Conservation (phyloP, 1,140 invertebrate species). For the Diachasma alloeum region DNA sequence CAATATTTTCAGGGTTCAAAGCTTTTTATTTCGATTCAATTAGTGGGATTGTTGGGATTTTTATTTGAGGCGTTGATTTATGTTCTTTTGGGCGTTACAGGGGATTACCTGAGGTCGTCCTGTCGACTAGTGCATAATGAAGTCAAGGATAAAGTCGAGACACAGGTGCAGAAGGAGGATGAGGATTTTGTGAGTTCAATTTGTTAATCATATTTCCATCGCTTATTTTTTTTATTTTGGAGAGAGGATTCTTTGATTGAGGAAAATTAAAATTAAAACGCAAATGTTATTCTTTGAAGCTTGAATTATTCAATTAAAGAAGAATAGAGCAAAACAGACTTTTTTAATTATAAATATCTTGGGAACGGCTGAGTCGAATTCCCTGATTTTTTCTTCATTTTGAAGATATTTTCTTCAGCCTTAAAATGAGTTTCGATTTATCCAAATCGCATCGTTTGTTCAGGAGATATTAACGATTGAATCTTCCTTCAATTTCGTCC, state of each 20-base stretch:
- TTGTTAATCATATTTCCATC: neutral
- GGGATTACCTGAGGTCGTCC: neutral
- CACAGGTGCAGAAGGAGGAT: neutral
- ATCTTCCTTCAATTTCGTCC: no score
- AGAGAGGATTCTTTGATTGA: no score
- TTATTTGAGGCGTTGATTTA: neutral
- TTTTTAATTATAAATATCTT: no score
- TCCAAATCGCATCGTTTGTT: no score
- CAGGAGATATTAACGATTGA: neutral
- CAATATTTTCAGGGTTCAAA: neutral
- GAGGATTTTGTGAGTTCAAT: neutral
- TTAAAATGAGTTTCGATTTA: no score
- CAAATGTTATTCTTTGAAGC: no score
- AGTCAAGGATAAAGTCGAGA: neutral
- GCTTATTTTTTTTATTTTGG: neutral
- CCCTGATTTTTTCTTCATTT: no score
- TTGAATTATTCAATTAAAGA: no score
- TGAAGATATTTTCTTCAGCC: no score
- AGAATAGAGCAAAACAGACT: no score
- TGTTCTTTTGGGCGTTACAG: neutral
- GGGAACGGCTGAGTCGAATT: neutral
- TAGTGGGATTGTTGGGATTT: neutral
- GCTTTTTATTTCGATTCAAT: neutral
- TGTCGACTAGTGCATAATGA: neutral
- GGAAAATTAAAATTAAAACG: no score